phyloP scores from a whole-genome alignment of 2,797 vertebrate species.

The Threskiornis aethiopicus region DNA sequence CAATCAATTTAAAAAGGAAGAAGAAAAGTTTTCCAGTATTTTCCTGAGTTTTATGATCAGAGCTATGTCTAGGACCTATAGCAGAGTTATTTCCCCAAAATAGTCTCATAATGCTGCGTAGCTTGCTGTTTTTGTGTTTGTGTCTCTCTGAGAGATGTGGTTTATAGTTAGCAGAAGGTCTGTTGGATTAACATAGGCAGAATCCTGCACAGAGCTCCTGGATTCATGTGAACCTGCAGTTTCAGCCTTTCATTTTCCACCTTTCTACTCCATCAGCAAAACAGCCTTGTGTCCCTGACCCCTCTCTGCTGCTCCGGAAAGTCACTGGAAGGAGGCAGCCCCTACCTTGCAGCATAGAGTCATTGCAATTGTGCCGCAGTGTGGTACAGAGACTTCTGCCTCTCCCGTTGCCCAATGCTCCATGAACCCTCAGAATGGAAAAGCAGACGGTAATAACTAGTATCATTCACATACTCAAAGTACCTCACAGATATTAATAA shows the following conservation, averaged over 20 bases:
- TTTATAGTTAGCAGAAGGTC: background rate
- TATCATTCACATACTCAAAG: background rate
- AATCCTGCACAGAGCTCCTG: background rate
- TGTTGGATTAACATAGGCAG: background rate
- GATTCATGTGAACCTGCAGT: background rate
- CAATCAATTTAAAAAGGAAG: constrained; percentile 40
- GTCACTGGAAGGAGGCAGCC: background rate
- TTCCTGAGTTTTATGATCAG: background rate
- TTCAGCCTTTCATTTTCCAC: background rate
- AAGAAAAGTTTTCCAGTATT: constrained; percentile 8
- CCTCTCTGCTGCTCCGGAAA: background rate
- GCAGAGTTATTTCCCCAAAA: background rate
- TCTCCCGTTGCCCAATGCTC: background rate
- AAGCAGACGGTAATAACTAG: background rate
- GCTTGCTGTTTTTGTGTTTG: background rate
- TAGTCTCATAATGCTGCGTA: background rate
- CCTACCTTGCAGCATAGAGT: background rate
- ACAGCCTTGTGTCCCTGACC: background rate
- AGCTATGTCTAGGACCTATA: background rate
- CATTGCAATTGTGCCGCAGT: background rate
- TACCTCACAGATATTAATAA: background rate
- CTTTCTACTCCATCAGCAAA: background rate
- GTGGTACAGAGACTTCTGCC: background rate
- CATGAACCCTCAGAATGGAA: background rate
- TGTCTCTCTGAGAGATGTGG: background rate